phyloP scores from a whole-genome alignment of 2,888 invertebrate genomes.

The Pammene fasciana region DNA sequence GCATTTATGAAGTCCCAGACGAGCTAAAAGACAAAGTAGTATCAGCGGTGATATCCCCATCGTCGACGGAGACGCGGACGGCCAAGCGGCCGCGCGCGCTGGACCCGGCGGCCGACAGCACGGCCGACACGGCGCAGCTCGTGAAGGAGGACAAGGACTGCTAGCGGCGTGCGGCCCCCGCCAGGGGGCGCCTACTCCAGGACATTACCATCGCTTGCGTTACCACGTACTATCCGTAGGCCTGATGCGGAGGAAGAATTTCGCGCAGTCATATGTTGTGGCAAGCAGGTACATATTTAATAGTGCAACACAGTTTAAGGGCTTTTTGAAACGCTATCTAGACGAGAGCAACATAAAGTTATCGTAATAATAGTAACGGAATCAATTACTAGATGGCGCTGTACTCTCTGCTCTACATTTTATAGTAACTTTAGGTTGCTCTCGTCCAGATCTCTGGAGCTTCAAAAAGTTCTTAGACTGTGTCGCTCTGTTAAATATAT shows the following conservation, averaged over 20 bases:
- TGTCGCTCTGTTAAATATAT: no score
- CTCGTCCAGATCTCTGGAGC: no score
- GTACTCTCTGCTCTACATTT: no score
- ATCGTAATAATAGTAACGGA: no score
- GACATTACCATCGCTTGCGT: neutral
- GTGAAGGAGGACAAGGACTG: slow-evolving; percentile 92
- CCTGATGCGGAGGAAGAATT: neutral
- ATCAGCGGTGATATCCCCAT: slow-evolving; percentile 91
- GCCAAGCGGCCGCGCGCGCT: slow-evolving; percentile 89
- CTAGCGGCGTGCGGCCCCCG: slow-evolving; percentile 53
- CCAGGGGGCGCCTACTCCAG: neutral
- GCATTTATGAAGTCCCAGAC: slow-evolving; percentile 92
- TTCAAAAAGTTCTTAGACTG: no score
- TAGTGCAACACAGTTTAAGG: no score
- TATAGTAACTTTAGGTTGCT: no score
- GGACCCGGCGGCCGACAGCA: slow-evolving; percentile 93
- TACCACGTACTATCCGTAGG: slow-evolving; percentile 25
- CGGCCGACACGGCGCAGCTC: slow-evolving; percentile 95
- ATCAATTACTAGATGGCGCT: no score
- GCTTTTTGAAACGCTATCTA: no score
- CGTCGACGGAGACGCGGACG: slow-evolving; percentile 91
- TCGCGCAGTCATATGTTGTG: no score
- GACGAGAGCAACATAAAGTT: no score
- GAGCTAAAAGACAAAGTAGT: slow-evolving; percentile 87
- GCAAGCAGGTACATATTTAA: no score